These are phyloP conservation scores for Crepidodera aurea DNA, from an alignment of 2,888 invertebrate species.

Conservation along the genomic window DNA sequence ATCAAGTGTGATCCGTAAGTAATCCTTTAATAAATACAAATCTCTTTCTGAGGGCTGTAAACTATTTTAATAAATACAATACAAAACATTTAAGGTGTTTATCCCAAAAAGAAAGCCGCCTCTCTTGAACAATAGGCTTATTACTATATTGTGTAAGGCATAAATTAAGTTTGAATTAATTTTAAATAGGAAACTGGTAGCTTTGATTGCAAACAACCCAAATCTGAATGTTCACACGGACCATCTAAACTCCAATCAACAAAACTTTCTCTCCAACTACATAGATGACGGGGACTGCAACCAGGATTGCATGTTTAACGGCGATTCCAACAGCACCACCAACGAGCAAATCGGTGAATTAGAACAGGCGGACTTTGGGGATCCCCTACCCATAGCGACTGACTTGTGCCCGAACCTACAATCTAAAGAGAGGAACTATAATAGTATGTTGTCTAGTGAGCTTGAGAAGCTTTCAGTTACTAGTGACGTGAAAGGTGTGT, in stretches of 20 bases:
- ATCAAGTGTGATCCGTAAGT: slow-evolving; percentile 77
- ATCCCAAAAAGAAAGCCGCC: no score
- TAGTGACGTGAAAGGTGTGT: slow-evolving; percentile 26
- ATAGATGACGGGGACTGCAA: slow-evolving; percentile 52
- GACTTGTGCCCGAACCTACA: slow-evolving; percentile 20
- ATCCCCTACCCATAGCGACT: slow-evolving; percentile 36
- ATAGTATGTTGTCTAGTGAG: slow-evolving; percentile 49
- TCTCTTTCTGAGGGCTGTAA: background rate
- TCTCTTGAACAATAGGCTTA: no score
- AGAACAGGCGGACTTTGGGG: slow-evolving; percentile 36
- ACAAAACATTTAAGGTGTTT: no score
- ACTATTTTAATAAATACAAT: background rate
- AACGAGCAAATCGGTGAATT: slow-evolving; percentile 49
- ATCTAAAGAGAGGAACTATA: slow-evolving; percentile 38
- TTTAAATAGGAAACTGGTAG: slow-evolving; percentile 37
- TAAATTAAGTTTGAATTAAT: no score
- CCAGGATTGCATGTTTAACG: slow-evolving; percentile 55
- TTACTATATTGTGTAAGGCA: no score
- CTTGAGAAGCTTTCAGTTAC: slow-evolving; percentile 36
- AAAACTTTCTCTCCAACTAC: slow-evolving; percentile 49
- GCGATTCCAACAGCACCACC: slow-evolving; percentile 33
- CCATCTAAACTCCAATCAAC: slow-evolving; percentile 28
- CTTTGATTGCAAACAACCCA: slow-evolving; percentile 27
- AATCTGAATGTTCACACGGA: slow-evolving; percentile 22
- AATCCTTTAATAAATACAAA: no score